Conservation (phyloP, 2,888 invertebrate genomes). For the Pardosa pseudoannulata region DNA sequence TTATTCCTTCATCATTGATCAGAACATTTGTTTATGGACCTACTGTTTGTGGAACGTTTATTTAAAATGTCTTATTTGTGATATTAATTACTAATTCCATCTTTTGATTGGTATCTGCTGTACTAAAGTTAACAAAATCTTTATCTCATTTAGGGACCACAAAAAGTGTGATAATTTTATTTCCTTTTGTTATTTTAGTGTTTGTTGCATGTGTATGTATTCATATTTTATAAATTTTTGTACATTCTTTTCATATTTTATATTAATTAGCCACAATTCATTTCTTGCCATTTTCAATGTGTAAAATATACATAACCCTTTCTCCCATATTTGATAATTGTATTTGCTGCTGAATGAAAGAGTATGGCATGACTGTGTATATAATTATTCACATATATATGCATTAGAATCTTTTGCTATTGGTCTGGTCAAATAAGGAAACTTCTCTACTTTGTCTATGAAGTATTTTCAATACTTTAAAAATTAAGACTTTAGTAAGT, state of each 20-base stretch:
- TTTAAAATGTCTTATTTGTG: neutral
- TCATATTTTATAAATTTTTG: slow-evolving; percentile 3
- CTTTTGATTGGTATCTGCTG: slow-evolving; percentile 21
- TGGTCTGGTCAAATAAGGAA: too few species aligned
- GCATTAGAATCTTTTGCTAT: too few species aligned
- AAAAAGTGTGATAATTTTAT: slow-evolving; percentile 41
- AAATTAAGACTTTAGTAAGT: neutral
- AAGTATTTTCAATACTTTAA: neutral
- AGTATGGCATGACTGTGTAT: too few species aligned
- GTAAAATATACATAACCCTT: too few species aligned
- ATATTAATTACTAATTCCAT: slow-evolving; percentile 9
- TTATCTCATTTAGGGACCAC: slow-evolving; percentile 51
- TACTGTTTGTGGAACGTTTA: neutral
- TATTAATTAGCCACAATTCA: neutral
- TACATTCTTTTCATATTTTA: slow-evolving; percentile 3
- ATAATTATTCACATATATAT: too few species aligned
- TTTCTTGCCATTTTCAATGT: neutral
- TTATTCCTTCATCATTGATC: too few species aligned
- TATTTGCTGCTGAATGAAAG: neutral
- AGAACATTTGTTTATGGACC: too few species aligned
- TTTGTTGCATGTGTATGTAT: neutral
- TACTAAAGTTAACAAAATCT: slow-evolving; percentile 19
- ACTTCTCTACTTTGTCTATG: too few species aligned
- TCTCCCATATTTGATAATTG: too few species aligned
- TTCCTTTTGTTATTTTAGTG: neutral